Conservation (phyloP, 2,888 invertebrate genomes). For the Drosophila ezoana region DNA sequence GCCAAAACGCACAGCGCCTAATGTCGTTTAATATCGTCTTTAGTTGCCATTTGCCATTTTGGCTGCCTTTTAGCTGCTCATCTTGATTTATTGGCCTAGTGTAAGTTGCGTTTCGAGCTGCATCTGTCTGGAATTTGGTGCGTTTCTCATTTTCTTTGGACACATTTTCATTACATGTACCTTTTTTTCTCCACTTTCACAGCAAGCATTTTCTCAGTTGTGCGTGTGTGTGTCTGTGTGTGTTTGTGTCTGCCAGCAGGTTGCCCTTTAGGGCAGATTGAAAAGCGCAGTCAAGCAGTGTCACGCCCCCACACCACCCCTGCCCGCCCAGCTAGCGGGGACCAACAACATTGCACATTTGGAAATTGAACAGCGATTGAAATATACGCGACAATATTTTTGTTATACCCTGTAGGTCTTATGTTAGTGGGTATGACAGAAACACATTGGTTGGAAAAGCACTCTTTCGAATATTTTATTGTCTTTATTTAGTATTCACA, state of each 20-base stretch:
- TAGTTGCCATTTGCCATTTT: conserved; percentile 34
- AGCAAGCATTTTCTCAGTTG: conserved; percentile 56
- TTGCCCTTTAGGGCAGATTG: conserved; percentile 61
- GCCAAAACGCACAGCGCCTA: neutral
- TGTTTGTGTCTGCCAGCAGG: conserved; percentile 19
- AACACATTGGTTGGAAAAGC: too few species aligned
- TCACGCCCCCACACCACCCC: conserved; percentile 4
- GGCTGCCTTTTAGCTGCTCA: conserved; percentile 3
- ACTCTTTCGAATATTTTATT: too few species aligned
- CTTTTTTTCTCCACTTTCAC: neutral
- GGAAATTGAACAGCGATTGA: conserved; percentile 60
- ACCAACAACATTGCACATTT: conserved; percentile 42
- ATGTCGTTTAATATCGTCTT: conserved; percentile 49
- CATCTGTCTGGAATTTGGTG: conserved; percentile 6
- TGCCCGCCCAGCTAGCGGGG: neutral
- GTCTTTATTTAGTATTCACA: too few species aligned
- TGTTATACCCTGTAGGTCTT: conserved; percentile 23
- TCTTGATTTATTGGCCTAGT: conserved; percentile 64
- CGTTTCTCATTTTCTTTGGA: neutral
- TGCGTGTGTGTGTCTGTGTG: conserved; percentile 9
- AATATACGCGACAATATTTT: conserved; percentile 45
- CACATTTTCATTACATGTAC: conserved; percentile 63
- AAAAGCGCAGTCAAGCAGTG: conserved; percentile 74
- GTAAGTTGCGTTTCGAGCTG: conserved; percentile 25
- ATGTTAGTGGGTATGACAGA: neutral